Base-by-base conservation (phyloP, 2,888 invertebrate species). In the Agriopis leucophaearia region DNA sequence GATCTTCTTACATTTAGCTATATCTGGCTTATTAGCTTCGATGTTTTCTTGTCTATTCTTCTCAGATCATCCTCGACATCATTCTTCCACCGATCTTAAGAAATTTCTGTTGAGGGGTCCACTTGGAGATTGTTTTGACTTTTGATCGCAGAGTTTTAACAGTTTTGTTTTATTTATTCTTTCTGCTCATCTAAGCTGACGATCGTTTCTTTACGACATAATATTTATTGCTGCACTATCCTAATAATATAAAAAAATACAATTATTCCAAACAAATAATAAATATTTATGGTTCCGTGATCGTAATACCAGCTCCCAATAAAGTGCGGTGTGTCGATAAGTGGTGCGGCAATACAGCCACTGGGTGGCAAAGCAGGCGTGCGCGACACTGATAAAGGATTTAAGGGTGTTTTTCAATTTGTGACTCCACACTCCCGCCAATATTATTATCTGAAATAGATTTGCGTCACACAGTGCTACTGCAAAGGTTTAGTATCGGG, bases 331-430 rank as follows among this genome's bases (percentile, higher is more conserved):
- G 78, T 79, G 78, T 81, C 84, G 84, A 87, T 86, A 88, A 88
- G 85, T 87, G 54, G 80, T 86, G 86, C 87, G 86, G 81, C 85
- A 88, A 88, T 87, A 87, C 80, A 80, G 78, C 76, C 78, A 76
- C 78, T 78, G 77, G 78, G 78, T 77, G 79, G 80, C 62, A 76
- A 78, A 79, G 80, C 81, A 77, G 81, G 88, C 87, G 83, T 89
- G 90, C 79, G 82, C 73, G 75, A 74, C 63, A 69, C 85, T 86
- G 89, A 90, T 90, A 90, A 89, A 84, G 83, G 88, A 82, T 85
- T 89, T 85, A 83, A 81, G 84, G 84, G 81, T 84, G 80, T 86
- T 88, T 89, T 86, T 87, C 85, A 87, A 88, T 84, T 80, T 79
- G 73, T 80, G 79, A 77, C 80, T 78, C 77, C 76, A 76, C 77